Percentiles rank a stretch among this genome's conserved stretches.
Evolutionary conservation across 2,797 vertebrate genomes (phyloP).

Genomic region (Propithecus deckenii): DNA sequence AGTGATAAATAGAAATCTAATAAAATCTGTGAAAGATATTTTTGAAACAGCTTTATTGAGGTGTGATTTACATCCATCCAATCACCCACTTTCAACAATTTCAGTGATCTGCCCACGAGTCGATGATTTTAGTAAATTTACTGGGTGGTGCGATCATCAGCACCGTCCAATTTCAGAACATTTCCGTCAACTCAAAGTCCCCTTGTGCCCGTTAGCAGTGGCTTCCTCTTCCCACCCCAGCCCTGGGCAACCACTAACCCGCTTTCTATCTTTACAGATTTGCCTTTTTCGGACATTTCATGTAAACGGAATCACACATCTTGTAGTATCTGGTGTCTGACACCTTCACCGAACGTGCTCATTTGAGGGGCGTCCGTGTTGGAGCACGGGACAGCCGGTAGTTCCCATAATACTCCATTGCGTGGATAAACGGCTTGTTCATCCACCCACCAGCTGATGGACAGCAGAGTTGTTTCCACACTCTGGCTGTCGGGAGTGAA

Average conservation of each 20-base stretch:
- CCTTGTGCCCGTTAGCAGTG: not conserved
- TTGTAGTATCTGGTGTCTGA: accelerated
- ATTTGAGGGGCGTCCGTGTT: accelerated
- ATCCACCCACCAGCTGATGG: accelerated
- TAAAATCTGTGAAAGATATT: conserved; percentile 18
- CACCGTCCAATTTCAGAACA: not conserved
- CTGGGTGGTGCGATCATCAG: not conserved
- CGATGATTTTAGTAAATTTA: not conserved
- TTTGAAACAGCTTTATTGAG: conserved; percentile 40
- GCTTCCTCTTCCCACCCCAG: not conserved
- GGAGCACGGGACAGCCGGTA: accelerated
- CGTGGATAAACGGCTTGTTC: accelerated
- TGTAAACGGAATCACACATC: accelerated
- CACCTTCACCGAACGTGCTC: accelerated
- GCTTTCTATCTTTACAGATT: not conserved
- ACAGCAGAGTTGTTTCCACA: accelerated
- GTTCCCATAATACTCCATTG: accelerated
- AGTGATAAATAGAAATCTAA: conserved; percentile 33
- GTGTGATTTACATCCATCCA: not conserved
- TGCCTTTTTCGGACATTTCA: not conserved
- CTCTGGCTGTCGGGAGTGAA: accelerated
- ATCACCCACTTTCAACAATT: not conserved
- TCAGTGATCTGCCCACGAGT: not conserved
- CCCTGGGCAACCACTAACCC: not conserved
- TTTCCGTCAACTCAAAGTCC: not conserved